phyloP scores from a whole-genome alignment of 2,888 invertebrate species.

The Phengaris alcon region DNA sequence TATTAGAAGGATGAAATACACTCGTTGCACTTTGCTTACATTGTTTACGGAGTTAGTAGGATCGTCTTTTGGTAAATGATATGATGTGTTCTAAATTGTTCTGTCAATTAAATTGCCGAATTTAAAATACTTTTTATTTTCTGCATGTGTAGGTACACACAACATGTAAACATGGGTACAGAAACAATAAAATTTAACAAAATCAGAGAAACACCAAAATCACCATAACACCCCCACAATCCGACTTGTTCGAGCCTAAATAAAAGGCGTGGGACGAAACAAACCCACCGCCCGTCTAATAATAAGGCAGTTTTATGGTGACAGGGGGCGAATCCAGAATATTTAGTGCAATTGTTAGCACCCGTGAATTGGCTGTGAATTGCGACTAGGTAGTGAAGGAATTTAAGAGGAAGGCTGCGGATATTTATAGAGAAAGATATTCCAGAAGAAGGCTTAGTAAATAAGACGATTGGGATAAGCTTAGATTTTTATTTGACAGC shows the following conservation, averaged over 20 bases:
- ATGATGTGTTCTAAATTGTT: no score
- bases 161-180: not conserved
- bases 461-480: not conserved
- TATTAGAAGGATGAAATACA: no score
- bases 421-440: not conserved
- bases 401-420: not conserved
- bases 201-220: slow-evolving; percentile 12
- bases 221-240: slow-evolving; percentile 3
- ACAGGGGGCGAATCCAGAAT: slow-evolving; percentile 18
- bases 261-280: slow-evolving; percentile 17
- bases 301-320: slow-evolving; percentile 19
- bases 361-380: slow-evolving; percentile 7
- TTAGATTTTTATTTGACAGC: no score
- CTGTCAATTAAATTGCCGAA: no score
- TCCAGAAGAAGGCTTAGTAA: not conserved
- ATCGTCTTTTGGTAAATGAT: no score
- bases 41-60: no score
- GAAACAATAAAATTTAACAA: not conserved
- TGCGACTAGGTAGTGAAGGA: not conserved
- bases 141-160: not conserved
- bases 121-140: no score
- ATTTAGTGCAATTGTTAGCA: slow-evolving; percentile 20
- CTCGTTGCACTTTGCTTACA: no score
- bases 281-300: slow-evolving; percentile 21
- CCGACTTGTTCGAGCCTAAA: not conserved